Evolutionary conservation across 2,113 vertebrate genomes (phyloP).

Genomic region (Perca fluviatilis): DNA sequence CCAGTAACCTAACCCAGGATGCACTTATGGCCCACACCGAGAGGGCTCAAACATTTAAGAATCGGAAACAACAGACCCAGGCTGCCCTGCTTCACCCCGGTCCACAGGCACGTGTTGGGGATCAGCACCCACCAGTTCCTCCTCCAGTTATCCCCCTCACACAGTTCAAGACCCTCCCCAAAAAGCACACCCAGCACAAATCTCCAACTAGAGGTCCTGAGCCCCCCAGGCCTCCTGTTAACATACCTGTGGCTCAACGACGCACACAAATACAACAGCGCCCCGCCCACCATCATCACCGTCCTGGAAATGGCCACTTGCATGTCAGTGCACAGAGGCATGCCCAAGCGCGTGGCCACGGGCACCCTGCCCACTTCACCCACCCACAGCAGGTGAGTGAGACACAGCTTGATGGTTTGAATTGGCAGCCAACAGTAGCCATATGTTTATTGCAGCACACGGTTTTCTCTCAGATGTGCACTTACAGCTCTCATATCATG

Average conservation of each 20-base stretch:
- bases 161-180: slow-evolving; percentile 78
- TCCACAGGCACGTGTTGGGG: slow-evolving; percentile 21
- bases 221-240: slow-evolving; percentile 58
- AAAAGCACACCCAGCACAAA: slow-evolving; percentile 48
- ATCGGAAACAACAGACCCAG: slow-evolving; percentile 75
- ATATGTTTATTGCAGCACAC: slow-evolving; percentile 22
- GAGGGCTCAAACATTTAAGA: slow-evolving; percentile 64
- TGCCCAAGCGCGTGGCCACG: slow-evolving; percentile 5
- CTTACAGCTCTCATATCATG: slow-evolving; percentile 30
- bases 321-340: slow-evolving; percentile 48
- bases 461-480: slow-evolving; percentile 29
- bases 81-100: slow-evolving; percentile 68
- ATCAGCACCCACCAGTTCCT: slow-evolving; percentile 65
- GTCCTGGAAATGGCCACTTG: slow-evolving; percentile 44
- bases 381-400: slow-evolving; percentile 76
- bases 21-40: slow-evolving; percentile 72
- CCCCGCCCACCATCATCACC: slow-evolving; percentile 57
- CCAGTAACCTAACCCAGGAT: slow-evolving; percentile 72
- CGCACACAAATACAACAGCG: slow-evolving; percentile 32
- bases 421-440: slow-evolving; percentile 26
- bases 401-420: slow-evolving; percentile 11
- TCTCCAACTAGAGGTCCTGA: slow-evolving; percentile 43
- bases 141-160: slow-evolving; percentile 74
- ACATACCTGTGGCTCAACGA: slow-evolving; percentile 55
- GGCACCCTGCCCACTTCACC: slow-evolving; percentile 38